These are phyloP conservation scores for Ditylenchus weischeri DNA, from an alignment of 2,888 invertebrate species.

Conservation along the genomic window DNA sequence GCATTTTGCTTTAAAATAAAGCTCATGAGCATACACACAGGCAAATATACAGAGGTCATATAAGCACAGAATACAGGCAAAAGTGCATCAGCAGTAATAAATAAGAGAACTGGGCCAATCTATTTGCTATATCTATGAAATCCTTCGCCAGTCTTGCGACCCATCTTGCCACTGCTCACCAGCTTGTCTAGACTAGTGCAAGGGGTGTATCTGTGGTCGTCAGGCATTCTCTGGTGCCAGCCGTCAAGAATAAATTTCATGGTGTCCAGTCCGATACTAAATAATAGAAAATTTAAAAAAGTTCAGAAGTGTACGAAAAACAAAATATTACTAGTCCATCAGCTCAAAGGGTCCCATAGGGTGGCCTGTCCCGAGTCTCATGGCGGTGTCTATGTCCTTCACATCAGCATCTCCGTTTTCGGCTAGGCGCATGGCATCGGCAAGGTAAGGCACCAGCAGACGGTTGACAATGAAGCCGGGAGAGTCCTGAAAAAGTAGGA, in stretches of 20 bases:
- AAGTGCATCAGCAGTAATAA: no score
- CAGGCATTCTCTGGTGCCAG: slow-evolving; percentile 53
- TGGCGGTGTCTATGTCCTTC: slow-evolving; percentile 80
- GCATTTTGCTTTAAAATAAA: no score
- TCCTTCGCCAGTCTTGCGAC: slow-evolving; percentile 76
- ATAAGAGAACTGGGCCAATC: neutral
- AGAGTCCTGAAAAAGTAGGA: slow-evolving; percentile 68
- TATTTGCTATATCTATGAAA: slow-evolving; percentile 70
- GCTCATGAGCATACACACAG: no score
- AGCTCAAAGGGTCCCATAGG: slow-evolving; percentile 86
- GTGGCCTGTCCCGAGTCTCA: slow-evolving; percentile 82
- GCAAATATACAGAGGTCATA: no score
- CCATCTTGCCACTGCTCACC: slow-evolving; percentile 75
- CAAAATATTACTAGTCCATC: no score
- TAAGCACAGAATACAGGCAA: no score
- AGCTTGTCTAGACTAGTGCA: slow-evolving; percentile 67
- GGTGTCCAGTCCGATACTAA: slow-evolving; percentile 78
- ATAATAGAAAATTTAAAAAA: no score
- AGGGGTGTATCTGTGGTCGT: slow-evolving; percentile 38
- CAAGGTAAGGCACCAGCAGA: slow-evolving; percentile 76
- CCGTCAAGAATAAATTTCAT: slow-evolving; percentile 72
- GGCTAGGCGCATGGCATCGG: slow-evolving; percentile 66
- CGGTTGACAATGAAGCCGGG: slow-evolving; percentile 88
- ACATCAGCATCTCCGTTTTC: slow-evolving; percentile 68
- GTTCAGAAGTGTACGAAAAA: no score